These are phyloP conservation scores for Falco concolor DNA, from an alignment of 2,797 vertebrate genomes.

Conservation along the genomic window DNA sequence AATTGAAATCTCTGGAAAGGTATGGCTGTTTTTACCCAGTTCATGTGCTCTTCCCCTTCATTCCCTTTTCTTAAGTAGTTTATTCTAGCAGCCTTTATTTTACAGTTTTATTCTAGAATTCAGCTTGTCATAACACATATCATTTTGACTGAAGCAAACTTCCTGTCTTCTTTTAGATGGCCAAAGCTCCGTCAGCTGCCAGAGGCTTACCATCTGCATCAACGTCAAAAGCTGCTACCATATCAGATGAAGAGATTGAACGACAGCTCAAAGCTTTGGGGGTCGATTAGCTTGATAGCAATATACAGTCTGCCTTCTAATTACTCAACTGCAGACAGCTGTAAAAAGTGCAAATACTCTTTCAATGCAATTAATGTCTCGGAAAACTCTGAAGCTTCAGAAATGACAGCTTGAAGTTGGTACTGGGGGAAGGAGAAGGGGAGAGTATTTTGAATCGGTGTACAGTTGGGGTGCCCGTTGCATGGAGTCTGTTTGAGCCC, in stretches of 20 bases:
- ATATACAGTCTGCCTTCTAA: neutral
- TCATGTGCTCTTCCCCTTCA: neutral
- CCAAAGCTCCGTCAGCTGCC: constrained; percentile 89
- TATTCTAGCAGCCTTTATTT: neutral
- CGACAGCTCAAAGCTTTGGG: constrained; percentile 93
- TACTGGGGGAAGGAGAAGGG: neutral
- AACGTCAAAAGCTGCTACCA: constrained; percentile 80
- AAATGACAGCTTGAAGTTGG: neutral
- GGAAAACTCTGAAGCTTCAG: constrained; percentile 9
- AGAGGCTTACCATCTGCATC: constrained; percentile 83
- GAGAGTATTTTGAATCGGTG: neutral
- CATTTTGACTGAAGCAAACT: neutral
- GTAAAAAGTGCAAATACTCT: constrained; percentile 26
- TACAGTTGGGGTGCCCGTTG: neutral
- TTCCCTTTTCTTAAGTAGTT: neutral
- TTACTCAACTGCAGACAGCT: neutral
- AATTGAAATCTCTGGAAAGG: constrained; percentile 97
- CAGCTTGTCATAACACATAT: neutral
- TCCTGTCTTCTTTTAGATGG: constrained; percentile 82
- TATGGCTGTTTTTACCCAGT: constrained; percentile 38
- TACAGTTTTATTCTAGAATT: neutral
- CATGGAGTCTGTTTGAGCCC: neutral
- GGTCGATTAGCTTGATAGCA: constrained; percentile 81
- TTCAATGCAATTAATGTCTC: constrained; percentile 29
- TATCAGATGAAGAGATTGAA: constrained; percentile 97